Evolutionary conservation across 2,888 invertebrate species (phyloP).

Genomic region (Drosophila kanekoi): DNA sequence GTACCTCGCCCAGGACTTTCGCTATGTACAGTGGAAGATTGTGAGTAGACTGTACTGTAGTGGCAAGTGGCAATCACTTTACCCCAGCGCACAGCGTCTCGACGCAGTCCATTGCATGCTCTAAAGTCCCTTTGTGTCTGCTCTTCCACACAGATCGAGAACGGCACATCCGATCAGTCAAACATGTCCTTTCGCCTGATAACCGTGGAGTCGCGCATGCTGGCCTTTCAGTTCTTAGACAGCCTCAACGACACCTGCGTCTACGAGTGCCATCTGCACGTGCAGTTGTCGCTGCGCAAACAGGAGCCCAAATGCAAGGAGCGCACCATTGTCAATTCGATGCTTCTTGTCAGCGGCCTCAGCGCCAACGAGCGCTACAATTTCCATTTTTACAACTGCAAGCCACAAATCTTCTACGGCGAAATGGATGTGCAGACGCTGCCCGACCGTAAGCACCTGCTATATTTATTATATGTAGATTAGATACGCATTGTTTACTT

Average conservation of each 20-base stretch:
- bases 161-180: slow-evolving; percentile 80
- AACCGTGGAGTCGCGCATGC: slow-evolving; percentile 82
- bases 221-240: slow-evolving; percentile 80
- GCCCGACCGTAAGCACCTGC: slow-evolving; percentile 82
- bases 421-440: slow-evolving; percentile 82
- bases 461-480: fast-evolving
- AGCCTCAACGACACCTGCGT: slow-evolving; percentile 80
- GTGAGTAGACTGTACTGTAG: slow-evolving; percentile 81
- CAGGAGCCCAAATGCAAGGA: slow-evolving; percentile 77
- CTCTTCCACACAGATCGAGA: slow-evolving; percentile 76
- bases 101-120: neutral
- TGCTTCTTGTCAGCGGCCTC: slow-evolving; percentile 74
- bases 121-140: slow-evolving; percentile 18
- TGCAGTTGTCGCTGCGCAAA: slow-evolving; percentile 71
- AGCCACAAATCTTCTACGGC: slow-evolving; percentile 79
- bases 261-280: slow-evolving; percentile 78
- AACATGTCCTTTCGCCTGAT: slow-evolving; percentile 80
- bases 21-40: slow-evolving; percentile 85
- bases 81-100: neutral
- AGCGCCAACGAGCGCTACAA: slow-evolving; percentile 80
- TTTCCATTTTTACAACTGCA: slow-evolving; percentile 81
- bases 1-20: slow-evolving; percentile 82
- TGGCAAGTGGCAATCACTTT: slow-evolving; percentile 22
- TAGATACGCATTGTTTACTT: fast-evolving
- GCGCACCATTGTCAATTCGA: slow-evolving; percentile 74